Evolutionary conservation across 2,113 vertebrate genomes (phyloP), one percentile per base, ranked within the genome.

Genomic region (Leptobrachium ailaonicum): DNA sequence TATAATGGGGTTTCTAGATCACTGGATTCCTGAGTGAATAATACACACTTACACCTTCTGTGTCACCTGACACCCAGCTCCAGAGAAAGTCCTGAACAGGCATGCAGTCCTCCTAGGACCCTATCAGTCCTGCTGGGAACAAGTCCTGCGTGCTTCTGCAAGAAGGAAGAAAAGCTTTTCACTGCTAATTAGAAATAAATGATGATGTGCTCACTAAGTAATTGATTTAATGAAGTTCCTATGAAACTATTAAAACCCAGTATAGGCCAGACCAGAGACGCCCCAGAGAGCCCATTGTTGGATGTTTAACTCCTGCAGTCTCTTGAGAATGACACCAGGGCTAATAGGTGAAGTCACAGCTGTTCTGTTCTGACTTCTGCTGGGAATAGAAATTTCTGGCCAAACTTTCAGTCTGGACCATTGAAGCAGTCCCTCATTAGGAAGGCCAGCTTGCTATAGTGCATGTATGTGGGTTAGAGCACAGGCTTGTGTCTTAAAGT

Each of bases 221-320:
- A 96, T 95, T 97, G 94, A 95, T 95, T 96, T 96, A 95, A 95
- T 95, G 94, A 96, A 93, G 94, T 95, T 95, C 91, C 90, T 93
- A 93, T 94, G 92, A 94, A 95, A 96, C 92, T 93, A 93, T 93
- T 94, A 94, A 94, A 95, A 91, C 87, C 89, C 89, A 89, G 92
- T 91, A 89, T 94, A 94, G 95, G 95, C 96, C 95, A 95, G 90
- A 84, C 85, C 87, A 89, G 89, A 87, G 90, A 89, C 90, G 90
- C 92, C 94, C 95, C 89, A 90, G 92, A 88, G 93, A 83, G 92
- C 89, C 86, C 91, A 92, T 90, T 94, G 93, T 94, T 90, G 91
- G 91, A 92, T 93, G 92, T 93, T 94, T 93, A 95, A 95, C 94
- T 96, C 93, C 88, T 83, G 89, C 90, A 84, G 87, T 91, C 94